A percentile compares a stretch with the other conserved stretches of the same genome.
Conservation (phyloP, 2,888 invertebrate genomes). For the Cyaniris semiargus region DNA sequence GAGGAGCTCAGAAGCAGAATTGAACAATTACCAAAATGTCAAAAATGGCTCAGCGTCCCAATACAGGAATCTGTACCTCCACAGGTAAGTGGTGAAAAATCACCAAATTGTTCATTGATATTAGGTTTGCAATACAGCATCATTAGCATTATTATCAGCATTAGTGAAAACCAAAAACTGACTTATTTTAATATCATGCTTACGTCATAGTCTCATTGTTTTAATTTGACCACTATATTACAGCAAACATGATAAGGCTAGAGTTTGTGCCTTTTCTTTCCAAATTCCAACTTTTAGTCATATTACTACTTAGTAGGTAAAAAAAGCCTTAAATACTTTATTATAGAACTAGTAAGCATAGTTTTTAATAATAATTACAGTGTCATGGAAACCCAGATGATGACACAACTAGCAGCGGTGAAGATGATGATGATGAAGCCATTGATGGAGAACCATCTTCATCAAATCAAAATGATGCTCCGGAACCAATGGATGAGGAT, state of each 20-base stretch:
- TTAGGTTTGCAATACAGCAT: too few species aligned
- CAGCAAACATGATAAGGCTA: too few species aligned
- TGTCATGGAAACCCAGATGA: constrained; percentile 74
- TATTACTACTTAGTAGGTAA: neutral
- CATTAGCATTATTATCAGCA: too few species aligned
- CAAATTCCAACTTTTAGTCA: too few species aligned
- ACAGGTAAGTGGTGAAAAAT: constrained; percentile 53
- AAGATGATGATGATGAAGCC: constrained; percentile 49
- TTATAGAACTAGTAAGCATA: neutral
- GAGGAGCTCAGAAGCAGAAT: constrained; percentile 80
- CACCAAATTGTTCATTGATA: neutral
- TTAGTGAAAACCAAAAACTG: too few species aligned
- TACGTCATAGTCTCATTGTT: too few species aligned
- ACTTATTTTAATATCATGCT: too few species aligned
- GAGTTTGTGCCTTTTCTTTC: too few species aligned
- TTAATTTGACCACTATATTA: too few species aligned
- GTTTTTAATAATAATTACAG: constrained; percentile 48
- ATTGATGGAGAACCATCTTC: constrained; percentile 45
- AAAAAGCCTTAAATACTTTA: neutral
- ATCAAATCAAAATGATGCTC: constrained; percentile 47
- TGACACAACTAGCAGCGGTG: constrained; percentile 68
- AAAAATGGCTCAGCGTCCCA: constrained; percentile 80
- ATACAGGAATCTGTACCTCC: constrained; percentile 64
- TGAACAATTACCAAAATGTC: constrained; percentile 80
- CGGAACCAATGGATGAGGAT: constrained; percentile 72